Percentiles rank a stretch among this genome's conserved stretches.
These are phyloP conservation scores for Mellivora capensis DNA, from an alignment of 2,113 vertebrate genomes.

Conservation along the genomic window DNA sequence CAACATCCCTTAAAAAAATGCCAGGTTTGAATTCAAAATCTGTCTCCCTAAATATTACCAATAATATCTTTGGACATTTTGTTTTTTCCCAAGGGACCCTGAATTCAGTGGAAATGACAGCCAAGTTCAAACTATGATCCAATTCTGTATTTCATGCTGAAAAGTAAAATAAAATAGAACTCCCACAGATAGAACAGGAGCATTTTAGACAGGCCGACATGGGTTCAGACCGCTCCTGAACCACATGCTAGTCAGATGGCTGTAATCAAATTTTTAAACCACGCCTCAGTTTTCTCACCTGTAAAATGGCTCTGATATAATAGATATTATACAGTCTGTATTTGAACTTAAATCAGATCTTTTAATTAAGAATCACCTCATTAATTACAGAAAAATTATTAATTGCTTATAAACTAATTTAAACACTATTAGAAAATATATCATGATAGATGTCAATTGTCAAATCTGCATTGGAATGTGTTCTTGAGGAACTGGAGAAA, in stretches of 20 bases:
- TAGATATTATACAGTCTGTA: background rate
- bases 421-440: background rate
- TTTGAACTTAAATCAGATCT: background rate
- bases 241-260: too few relatives aligned
- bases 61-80: background rate
- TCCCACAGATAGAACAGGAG: background rate
- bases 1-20: background rate
- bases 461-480: background rate
- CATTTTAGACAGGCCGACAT: background rate
- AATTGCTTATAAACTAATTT: background rate
- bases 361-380: background rate
- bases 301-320: background rate
- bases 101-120: background rate
- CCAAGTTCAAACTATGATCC: background rate
- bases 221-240: background rate
- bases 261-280: background rate
- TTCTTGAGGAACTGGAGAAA: background rate
- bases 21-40: background rate
- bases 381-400: background rate
- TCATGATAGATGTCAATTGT: background rate
- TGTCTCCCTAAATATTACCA: background rate
- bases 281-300: background rate
- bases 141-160: background rate
- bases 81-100: background rate
- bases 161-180: background rate